Base-by-base conservation (phyloP, 2,888 invertebrate species). In the Apeira syringaria region DNA sequence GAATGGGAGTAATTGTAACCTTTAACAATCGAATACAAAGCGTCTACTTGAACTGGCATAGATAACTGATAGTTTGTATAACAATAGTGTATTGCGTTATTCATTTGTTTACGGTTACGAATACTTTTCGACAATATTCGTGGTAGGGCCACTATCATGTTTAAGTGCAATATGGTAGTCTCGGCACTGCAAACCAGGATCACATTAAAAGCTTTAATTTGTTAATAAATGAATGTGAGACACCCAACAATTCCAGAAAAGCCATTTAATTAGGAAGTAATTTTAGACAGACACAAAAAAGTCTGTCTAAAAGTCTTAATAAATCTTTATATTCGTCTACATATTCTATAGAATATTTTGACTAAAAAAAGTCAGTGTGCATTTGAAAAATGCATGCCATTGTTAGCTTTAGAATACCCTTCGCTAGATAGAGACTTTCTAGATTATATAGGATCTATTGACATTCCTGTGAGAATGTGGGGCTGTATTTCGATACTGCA, bases 361-460 rank as follows among this genome's bases (percentile, higher is more conserved):
- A 74, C 77, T 71, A 79, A 80, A 81, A 15, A 20, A 81, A 80
- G 68, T 77, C 71, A 66, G 68, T 78, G 58, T 74, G 80, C 80
- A 75, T 82, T 83, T 81, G 61, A 62, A 54, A 80, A 84, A 73
- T 80, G 82, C 76, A 71, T 74, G 68, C 72, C 64, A 54, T 58
- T 58, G 56, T 55, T 74, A 74, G 63, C 53, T 67, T 62, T 74
- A 79, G 68, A 62, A 53, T 63, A 65, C 27, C 34, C 67, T 63
- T 73, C 73, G 76, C 69, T 80, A 79, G 78, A 61, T 74, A 70
- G 68, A 59, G 37, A 56, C 49, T 56, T 61, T 61, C 54, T 65
- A 56, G 61, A 60, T n/a, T 65, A 60, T 56, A 60, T 59, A 59
- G 57, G 49, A 68, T 51, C 59, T 62, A 64, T 59, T 40, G 59